Percentiles rank a stretch among this genome's conserved stretches.
Conservation (phyloP, 2,888 invertebrate species). For the Entomobrya proxima region DNA sequence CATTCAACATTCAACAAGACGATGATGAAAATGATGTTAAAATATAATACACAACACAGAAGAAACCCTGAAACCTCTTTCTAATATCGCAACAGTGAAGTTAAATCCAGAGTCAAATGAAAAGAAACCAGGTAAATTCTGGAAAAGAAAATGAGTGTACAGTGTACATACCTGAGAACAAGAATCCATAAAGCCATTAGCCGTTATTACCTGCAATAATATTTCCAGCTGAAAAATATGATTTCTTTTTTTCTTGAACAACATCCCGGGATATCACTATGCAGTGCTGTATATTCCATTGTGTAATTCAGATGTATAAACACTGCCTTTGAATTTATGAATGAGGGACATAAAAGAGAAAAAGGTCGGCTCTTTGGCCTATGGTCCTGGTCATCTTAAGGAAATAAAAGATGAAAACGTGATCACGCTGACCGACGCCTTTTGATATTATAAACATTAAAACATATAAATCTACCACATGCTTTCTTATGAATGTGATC, state of each 20-base stretch:
- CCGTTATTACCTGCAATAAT: slow-evolving; percentile 63
- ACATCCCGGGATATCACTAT: slow-evolving; percentile 21
- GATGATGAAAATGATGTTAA: neutral
- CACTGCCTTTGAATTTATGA: slow-evolving; percentile 31
- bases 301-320: slow-evolving; percentile 53
- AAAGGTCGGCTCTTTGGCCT: slow-evolving; percentile 32
- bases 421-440: slow-evolving; percentile 36
- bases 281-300: slow-evolving; percentile 26
- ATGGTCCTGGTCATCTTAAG: slow-evolving; percentile 6
- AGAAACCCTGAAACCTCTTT: neutral
- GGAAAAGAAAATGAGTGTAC: slow-evolving; percentile 15
- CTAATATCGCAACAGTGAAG: slow-evolving; percentile 4
- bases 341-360: neutral
- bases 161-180: slow-evolving; percentile 15
- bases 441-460: slow-evolving; percentile 34
- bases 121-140: neutral
- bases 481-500: slow-evolving; percentile 47
- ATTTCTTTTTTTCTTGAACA: slow-evolving; percentile 28
- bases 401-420: neutral
- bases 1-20: neutral
- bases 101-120: neutral
- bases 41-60: neutral
- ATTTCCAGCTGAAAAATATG: slow-evolving; percentile 43
- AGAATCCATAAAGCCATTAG: slow-evolving; percentile 62
- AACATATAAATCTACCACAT: slow-evolving; percentile 53